Evolutionary conservation across 2,888 invertebrate genomes (phyloP), one percentile per base, ranked within the genome.

Genomic region (Lithosia quadra): DNA sequence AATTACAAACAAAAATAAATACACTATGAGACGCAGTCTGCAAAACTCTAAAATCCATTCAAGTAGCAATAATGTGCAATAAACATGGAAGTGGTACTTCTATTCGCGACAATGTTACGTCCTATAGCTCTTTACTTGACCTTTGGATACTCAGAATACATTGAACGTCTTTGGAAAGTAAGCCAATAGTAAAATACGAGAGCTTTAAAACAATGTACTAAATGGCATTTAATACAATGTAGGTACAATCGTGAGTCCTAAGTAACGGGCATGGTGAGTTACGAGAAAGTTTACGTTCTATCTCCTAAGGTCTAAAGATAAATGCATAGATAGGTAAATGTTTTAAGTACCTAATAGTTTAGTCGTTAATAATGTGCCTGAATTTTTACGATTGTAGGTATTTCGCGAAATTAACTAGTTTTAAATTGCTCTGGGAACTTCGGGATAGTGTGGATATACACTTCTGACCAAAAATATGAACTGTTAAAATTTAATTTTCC

Each of bases 161-260:
- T 62, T 57, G 10, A 67, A 33, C 36, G 21, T 24, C 63, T 63
- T 67, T 67, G 63, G 79, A 79, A 79, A 79, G 81, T 74, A 59
- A 58, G 65, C 56, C 59, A 64, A 65, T 63, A 36, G 61, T 53
- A 59, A 69, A 39, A 71, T 65, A 58, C 60, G 56, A 68, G 69
- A 61, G 55, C 63, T 64, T 67, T 71, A 62, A 53, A 72, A 64
- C 58, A 78, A 57, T 36, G 68, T 68, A 55, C 68, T 71, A 78
- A 75, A 73, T 64, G 71, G 68, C 69, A 69, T 73, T 76, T 74
- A 78, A 75, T 70, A 71, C 76, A 79, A 79, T n/a, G n/a, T n/a
- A n/a, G 76, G 70, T 72, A 67, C 68, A 74, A 68, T 79, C 79
- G 79, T 79, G 81, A 81, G 62, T 36, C 63, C 63, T 69, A 22